phyloP scores from a whole-genome alignment of 2,888 invertebrate genomes.

The Pediacus dermestoides region DNA sequence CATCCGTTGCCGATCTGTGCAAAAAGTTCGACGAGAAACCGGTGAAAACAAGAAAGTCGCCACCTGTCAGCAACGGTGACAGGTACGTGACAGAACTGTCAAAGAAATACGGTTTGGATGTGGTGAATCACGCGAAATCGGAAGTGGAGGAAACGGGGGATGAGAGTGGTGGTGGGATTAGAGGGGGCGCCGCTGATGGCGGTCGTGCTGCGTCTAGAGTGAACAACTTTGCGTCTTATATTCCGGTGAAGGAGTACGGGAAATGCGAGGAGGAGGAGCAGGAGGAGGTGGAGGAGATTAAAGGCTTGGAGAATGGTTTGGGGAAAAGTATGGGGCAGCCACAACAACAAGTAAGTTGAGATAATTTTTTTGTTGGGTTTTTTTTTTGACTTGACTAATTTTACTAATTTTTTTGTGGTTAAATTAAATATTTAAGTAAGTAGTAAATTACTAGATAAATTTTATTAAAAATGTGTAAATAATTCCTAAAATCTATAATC shows the following conservation, averaged over 20 bases:
- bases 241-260: constrained; percentile 50
- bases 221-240: constrained; percentile 61
- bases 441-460: too few relatives aligned
- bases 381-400: neutral
- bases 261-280: constrained; percentile 51
- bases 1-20: constrained; percentile 58
- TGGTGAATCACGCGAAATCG: neutral
- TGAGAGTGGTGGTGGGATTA: constrained; percentile 17
- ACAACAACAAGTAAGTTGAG: constrained; percentile 2
- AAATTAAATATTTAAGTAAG: too few relatives aligned
- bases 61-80: neutral
- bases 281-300: constrained; percentile 28
- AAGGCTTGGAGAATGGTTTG: constrained; percentile 9
- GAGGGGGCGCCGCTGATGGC: constrained; percentile 14
- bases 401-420: too few relatives aligned
- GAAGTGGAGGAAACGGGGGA: constrained; percentile 11
- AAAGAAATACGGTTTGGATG: too few relatives aligned
- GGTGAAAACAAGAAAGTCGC: constrained; percentile 28
- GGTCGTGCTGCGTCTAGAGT: constrained; percentile 36
- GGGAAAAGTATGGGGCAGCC: too few relatives aligned
- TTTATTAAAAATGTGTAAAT: too few relatives aligned
- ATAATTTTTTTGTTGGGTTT: neutral
- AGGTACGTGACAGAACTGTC: too few relatives aligned
- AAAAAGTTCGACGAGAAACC: constrained; percentile 54
- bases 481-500: too few relatives aligned